Evolutionary conservation across 2,797 vertebrate species (phyloP), one percentile per base, ranked within the genome.

Genomic region (Todus mexicanus): DNA sequence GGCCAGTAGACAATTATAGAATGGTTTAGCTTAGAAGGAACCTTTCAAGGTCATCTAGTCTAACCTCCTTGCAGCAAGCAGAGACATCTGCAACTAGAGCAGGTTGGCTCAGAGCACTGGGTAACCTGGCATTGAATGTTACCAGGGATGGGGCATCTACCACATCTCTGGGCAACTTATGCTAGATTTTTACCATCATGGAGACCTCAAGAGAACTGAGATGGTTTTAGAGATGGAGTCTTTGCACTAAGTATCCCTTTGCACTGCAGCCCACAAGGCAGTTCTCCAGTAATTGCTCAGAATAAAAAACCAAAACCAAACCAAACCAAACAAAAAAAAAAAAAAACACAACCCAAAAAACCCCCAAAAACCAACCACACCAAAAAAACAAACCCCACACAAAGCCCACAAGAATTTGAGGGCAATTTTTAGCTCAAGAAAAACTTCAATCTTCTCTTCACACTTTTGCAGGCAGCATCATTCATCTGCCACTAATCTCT

Each of bases 401-500:
- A n/a, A n/a, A n/a, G n/a, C n/a, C n/a, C 21, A 23, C 5, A n/a
- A 51, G 4, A 33, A 33, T 22, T 15, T 17, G 16, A n/a, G n/a
- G 12, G 7, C 6, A 2, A 3, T 26, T 75, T 85, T 43, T 9
- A 81, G 51, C 43, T 45, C 1, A 1, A 40, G 60, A 25, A 40
- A 43, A 14, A 10, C 27, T 38, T 27, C 13, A 1, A 0, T 25
- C 53, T 53, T 45, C 63, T 63, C 71, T 18, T 3, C 3, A 11
- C 0, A 3, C 22, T 72, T 11, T 54, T 8, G 4, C 56, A 1
- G 43, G 69, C 45, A 23, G 75, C n/a, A 2, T 57, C 37, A 0
- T 11, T 80, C 69, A 40, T 23, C 87, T 4, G 0, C 23, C 7
- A 2, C 51, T 96, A 92, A 94, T 93, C 95, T 76, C 91, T 17